Percentiles rank a stretch among this genome's conserved stretches.
These are phyloP conservation scores for Onthophagus taurus DNA, from an alignment of 1,140 invertebrate species.

Conservation along the genomic window DNA sequence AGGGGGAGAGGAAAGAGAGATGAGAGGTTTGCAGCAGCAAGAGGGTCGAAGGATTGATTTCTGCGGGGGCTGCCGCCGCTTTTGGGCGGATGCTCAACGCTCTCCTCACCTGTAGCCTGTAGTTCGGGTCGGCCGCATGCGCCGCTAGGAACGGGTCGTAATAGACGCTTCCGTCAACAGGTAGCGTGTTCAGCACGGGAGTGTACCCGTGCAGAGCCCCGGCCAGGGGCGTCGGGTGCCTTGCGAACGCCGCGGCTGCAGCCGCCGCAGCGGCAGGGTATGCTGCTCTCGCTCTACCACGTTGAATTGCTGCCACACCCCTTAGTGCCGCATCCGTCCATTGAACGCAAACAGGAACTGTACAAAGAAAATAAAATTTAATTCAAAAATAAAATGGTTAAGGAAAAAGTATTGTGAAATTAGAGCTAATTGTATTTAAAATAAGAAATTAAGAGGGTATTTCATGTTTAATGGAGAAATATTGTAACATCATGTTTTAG, in stretches of 20 bases:
- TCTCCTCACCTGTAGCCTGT: conserved; percentile 67
- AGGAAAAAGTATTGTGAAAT: neutral
- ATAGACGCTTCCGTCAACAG: conserved; percentile 64
- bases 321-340: conserved; percentile 70
- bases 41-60: too few relatives aligned
- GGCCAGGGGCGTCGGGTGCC: conserved; percentile 60
- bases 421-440: neutral
- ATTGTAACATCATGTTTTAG: too few relatives aligned
- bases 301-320: conserved; percentile 59
- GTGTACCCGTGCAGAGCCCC: conserved; percentile 70
- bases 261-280: conserved; percentile 64
- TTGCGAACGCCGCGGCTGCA: conserved; percentile 57
- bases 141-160: conserved; percentile 92
- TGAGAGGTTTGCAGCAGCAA: too few relatives aligned
- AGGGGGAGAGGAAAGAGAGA: too few relatives aligned
- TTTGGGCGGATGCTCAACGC: too few relatives aligned
- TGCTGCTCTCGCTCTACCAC: conserved; percentile 55
- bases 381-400: neutral
- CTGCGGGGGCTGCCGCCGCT: too few relatives aligned
- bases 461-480: too few relatives aligned
- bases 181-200: conserved; percentile 41
- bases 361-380: conserved; percentile 23
- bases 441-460: too few relatives aligned
- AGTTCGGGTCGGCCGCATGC: conserved; percentile 75
- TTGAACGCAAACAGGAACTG: conserved; percentile 75